phyloP scores from a whole-genome alignment of 2,113 vertebrate genomes.

The Gila orcuttii region DNA sequence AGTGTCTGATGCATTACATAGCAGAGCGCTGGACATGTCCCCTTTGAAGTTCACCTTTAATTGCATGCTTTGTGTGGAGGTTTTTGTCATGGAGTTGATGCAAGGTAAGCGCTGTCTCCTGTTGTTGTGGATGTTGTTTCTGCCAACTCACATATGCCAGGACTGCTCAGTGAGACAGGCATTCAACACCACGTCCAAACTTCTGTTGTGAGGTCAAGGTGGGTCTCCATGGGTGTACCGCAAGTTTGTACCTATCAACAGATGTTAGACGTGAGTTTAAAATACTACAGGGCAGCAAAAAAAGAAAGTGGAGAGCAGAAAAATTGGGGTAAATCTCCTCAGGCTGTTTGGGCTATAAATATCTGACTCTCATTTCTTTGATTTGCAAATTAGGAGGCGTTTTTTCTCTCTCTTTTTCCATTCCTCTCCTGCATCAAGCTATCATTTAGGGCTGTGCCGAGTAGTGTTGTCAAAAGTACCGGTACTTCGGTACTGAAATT shows the following conservation, averaged over 20 bases:
- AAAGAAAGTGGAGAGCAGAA: constrained; percentile 45
- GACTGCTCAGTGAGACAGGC: not conserved
- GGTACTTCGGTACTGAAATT: too few relatives aligned
- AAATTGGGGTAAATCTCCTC: constrained; percentile 58
- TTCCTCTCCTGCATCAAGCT: not conserved
- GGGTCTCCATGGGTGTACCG: constrained; percentile 15
- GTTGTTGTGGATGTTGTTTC: constrained; percentile 29
- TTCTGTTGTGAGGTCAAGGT: constrained; percentile 26
- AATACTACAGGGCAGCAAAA: constrained; percentile 32
- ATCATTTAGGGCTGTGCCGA: not conserved
- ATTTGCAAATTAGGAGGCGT: constrained; percentile 72
- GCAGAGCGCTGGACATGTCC: constrained; percentile 2
- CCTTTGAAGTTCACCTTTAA: constrained; percentile 41
- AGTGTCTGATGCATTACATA: constrained; percentile 34
- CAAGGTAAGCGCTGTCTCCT: not conserved
- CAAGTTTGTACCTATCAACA: constrained; percentile 19
- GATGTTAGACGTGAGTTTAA: constrained; percentile 39
- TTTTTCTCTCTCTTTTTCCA: constrained; percentile 40
- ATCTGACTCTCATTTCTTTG: constrained; percentile 70
- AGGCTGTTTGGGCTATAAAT: constrained; percentile 71
- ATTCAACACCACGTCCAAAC: not conserved
- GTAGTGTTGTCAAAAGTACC: too few relatives aligned
- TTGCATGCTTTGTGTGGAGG: not conserved
- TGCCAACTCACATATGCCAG: constrained; percentile 37
- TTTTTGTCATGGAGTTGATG: constrained; percentile 15